Conservation (phyloP, 2,797 vertebrate species). For the Cyprinella venusta region DNA sequence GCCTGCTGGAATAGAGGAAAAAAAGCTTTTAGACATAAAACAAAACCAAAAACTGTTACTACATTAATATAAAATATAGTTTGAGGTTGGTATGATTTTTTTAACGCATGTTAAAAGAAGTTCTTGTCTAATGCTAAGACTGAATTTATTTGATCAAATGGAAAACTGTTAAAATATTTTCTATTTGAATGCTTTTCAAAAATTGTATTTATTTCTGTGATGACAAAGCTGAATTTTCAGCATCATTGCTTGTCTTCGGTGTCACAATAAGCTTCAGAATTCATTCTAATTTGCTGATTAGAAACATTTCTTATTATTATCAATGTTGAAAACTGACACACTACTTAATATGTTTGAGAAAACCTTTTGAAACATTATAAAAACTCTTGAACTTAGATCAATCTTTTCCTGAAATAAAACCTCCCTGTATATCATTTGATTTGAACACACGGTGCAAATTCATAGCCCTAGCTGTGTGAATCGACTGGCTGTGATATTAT, state of each 20-base stretch:
- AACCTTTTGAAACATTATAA: background rate
- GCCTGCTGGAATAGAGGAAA: slow-evolving; percentile 77
- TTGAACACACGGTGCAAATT: background rate
- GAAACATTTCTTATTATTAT: background rate
- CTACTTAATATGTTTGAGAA: background rate
- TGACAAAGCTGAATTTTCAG: background rate
- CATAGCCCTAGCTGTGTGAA: background rate
- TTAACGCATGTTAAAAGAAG: background rate
- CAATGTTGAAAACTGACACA: background rate
- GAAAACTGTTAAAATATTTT: background rate
- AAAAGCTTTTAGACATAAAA: background rate
- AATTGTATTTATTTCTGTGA: background rate
- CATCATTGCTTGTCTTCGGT: background rate
- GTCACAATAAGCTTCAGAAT: background rate
- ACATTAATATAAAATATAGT: background rate
- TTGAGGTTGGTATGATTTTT: background rate
- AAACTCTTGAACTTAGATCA: background rate
- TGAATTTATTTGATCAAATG: background rate
- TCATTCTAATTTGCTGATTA: background rate
- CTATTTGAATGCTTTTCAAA: background rate
- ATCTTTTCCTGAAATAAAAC: background rate
- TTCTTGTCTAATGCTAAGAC: background rate
- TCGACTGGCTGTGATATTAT: slow-evolving; percentile 6
- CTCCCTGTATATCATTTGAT: background rate
- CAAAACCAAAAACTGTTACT: background rate